Evolutionary conservation across 92 coral and sea anemone species (phyloP).

Genomic region (Porites lobata): DNA sequence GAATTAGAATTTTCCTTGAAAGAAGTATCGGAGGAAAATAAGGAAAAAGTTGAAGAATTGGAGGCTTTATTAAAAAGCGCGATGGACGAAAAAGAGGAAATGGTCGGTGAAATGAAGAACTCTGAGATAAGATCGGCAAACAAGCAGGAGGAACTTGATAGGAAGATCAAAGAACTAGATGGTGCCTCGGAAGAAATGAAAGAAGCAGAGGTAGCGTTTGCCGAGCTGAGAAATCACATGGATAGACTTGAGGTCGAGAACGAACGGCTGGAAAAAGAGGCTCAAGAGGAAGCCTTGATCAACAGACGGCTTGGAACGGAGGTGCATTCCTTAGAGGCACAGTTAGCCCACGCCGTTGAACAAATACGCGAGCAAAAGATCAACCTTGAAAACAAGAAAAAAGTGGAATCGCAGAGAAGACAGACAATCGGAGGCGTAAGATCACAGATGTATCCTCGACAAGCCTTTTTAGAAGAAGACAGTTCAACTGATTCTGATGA

Average conservation of each 20-base stretch:
- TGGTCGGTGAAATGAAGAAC: conserved; percentile 40
- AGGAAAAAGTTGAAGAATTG: conserved; percentile 49
- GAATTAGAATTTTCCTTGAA: conserved; percentile 25
- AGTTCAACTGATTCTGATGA: conserved; percentile 65
- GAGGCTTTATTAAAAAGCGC: conserved; percentile 30
- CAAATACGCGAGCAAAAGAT: conserved; percentile 77
- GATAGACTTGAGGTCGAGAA: conserved; percentile 56
- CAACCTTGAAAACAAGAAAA: conserved; percentile 11
- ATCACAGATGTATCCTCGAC: conserved; percentile 19
- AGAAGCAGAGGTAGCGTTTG: conserved; percentile 58
- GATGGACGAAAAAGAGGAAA: conserved; percentile 39
- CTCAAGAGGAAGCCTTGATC: conserved; percentile 73
- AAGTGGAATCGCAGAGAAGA: conserved; percentile 23
- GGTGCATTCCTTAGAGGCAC: conserved; percentile 94
- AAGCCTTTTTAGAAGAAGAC: conserved; percentile 59
- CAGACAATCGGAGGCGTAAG: conserved; percentile 23
- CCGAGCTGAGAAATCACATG: conserved; percentile 50
- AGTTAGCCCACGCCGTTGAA: conserved; percentile 82
- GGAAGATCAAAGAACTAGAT: conserved; percentile 59
- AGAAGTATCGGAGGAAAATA: conserved; percentile 35
- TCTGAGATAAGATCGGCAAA: conserved; percentile 41
- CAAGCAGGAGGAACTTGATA: conserved; percentile 56
- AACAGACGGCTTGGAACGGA: conserved; percentile 84
- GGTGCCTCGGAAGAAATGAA: conserved; percentile 70
- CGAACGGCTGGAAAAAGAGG: conserved; percentile 57